These are phyloP conservation scores for Drosophila albomicans DNA, from an alignment of 1,140 invertebrate genomes.

Conservation along the genomic window DNA sequence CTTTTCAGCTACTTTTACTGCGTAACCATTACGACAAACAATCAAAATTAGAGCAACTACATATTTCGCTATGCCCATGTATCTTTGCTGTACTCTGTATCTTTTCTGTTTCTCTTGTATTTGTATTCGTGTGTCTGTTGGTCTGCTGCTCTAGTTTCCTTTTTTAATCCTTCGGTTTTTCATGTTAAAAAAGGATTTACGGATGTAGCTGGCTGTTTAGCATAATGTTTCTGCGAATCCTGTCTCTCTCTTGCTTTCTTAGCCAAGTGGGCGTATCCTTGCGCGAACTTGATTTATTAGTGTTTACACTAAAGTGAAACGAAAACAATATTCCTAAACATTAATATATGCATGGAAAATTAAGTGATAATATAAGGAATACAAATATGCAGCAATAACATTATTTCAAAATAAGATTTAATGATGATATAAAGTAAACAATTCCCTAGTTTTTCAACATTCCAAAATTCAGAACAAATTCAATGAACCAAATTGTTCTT, in stretches of 20 bases:
- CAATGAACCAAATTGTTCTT: too few relatives aligned
- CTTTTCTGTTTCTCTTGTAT: constrained; percentile 11
- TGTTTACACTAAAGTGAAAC: background rate
- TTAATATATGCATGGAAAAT: constrained; percentile 6
- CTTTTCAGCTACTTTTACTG: constrained; percentile 70
- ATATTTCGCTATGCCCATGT: constrained; percentile 35
- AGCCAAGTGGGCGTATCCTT: constrained; percentile 43
- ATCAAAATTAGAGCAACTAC: constrained; percentile 81
- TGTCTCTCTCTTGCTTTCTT: constrained; percentile 10
- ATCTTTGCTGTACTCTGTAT: constrained; percentile 11
- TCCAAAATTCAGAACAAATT: too few relatives aligned
- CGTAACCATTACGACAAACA: constrained; percentile 70
- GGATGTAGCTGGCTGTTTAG: constrained; percentile 63
- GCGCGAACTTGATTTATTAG: constrained; percentile 49
- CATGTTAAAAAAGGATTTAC: constrained; percentile 80
- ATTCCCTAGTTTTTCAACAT: background rate
- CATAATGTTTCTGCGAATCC: constrained; percentile 68
- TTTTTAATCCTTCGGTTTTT: constrained; percentile 83
- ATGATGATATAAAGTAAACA: too few relatives aligned
- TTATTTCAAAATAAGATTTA: too few relatives aligned
- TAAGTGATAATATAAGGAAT: background rate
- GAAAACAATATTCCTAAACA: constrained; percentile 7
- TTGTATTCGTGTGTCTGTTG: background rate
- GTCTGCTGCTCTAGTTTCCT: constrained; percentile 74
- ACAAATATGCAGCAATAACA: too few relatives aligned